These are phyloP conservation scores for Euzophera pinguis DNA, from an alignment of 2,888 invertebrate genomes.

Conservation along the genomic window DNA sequence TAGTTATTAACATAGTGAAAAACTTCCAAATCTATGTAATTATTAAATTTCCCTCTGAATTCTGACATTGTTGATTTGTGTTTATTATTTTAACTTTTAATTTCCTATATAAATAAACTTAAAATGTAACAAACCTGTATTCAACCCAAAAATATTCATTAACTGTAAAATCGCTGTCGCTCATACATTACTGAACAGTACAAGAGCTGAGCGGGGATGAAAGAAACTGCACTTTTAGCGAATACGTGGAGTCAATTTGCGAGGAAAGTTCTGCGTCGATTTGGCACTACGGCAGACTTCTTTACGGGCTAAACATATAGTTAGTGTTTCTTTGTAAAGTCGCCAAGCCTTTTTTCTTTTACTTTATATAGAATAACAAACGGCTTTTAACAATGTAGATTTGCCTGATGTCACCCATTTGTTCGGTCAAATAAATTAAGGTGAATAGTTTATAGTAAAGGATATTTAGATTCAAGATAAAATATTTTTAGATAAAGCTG, in stretches of 20 bases:
- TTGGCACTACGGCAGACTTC: slow-evolving; percentile 47
- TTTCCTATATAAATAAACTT: no score
- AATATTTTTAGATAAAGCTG: no score
- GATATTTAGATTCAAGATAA: no score
- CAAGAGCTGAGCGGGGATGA: slow-evolving; percentile 59
- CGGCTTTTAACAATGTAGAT: background rate
- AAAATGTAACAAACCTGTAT: no score
- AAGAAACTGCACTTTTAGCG: slow-evolving; percentile 77
- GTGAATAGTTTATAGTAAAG: no score
- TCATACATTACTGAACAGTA: slow-evolving; percentile 27
- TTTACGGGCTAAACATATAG: slow-evolving; percentile 52
- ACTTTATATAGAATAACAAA: slow-evolving; percentile 1
- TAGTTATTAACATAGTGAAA: no score
- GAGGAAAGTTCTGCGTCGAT: slow-evolving; percentile 72
- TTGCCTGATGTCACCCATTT: no score
- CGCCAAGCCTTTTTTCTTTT: slow-evolving; percentile 33
- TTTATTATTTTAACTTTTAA: no score
- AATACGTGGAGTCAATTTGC: slow-evolving; percentile 78
- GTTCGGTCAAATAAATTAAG: no score
- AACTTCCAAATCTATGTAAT: no score
- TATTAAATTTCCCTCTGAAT: no score
- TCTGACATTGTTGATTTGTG: no score
- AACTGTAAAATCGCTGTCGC: slow-evolving; percentile 26
- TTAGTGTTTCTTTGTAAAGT: slow-evolving; percentile 47
- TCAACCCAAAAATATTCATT: background rate